phyloP scores from a whole-genome alignment of 2,888 invertebrate species.

The Scaptomyza flava region DNA sequence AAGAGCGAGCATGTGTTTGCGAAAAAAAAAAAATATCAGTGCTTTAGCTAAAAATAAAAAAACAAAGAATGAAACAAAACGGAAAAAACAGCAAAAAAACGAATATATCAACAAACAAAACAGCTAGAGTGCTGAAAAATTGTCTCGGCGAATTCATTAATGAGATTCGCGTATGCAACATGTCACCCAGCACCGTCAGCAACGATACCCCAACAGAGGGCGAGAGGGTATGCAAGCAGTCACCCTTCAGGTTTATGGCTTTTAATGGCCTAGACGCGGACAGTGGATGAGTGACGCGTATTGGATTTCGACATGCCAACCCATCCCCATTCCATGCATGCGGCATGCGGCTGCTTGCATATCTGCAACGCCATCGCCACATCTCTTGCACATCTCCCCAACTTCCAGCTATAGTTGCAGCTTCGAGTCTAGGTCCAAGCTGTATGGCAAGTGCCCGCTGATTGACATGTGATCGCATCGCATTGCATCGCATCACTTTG shows the following conservation, averaged over 20 bases:
- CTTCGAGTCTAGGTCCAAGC: constrained; percentile 34
- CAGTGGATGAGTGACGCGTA: constrained; percentile 66
- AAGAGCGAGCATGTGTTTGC: constrained; percentile 17
- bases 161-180: constrained; percentile 74
- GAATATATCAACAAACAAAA: constrained; percentile 26
- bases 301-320: constrained; percentile 72
- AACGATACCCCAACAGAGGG: not conserved
- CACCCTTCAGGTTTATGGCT: constrained; percentile 57
- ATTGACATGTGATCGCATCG: constrained; percentile 76
- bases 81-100: constrained; percentile 10
- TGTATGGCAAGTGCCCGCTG: constrained; percentile 53
- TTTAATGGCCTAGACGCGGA: constrained; percentile 72
- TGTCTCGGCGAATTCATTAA: constrained; percentile 74
- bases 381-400: not conserved
- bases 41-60: constrained; percentile 50
- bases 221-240: constrained; percentile 2
- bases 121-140: constrained; percentile 49
- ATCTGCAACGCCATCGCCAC: constrained; percentile 75
- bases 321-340: constrained; percentile 41
- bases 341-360: constrained; percentile 71
- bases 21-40: constrained; percentile 7
- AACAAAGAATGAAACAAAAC: constrained; percentile 2
- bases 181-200: constrained; percentile 51
- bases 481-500: constrained; percentile 53
- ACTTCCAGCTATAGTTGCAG: constrained; percentile 9